Percentiles rank a stretch among this genome's conserved stretches.
phyloP scores from a whole-genome alignment of 2,113 vertebrate species.

The Salvelinus alpinus region DNA sequence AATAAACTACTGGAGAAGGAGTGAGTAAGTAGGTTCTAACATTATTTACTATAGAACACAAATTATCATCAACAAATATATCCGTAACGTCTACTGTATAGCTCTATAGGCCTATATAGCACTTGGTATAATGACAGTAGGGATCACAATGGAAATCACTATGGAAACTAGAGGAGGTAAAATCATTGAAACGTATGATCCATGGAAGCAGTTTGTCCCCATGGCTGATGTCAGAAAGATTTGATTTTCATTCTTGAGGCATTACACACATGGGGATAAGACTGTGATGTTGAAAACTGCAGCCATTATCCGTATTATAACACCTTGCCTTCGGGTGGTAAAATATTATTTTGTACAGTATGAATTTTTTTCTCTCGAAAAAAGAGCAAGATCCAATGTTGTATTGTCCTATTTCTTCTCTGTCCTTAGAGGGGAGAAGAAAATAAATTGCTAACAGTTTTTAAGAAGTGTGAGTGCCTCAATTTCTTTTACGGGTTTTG shows the following conservation, averaged over 20 bases:
- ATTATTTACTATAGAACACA: too few relatives aligned
- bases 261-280: neutral
- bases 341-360: too few relatives aligned
- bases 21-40: too few relatives aligned
- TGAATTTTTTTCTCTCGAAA: neutral
- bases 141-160: conserved; percentile 22
- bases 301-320: neutral
- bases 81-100: neutral
- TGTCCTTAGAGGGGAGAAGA: neutral
- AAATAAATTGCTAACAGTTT: neutral
- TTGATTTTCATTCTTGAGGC: conserved; percentile 40
- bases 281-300: neutral
- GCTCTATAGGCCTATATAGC: conserved; percentile 2
- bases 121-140: conserved; percentile 27
- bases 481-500: neutral
- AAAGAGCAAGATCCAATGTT: neutral
- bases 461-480: neutral
- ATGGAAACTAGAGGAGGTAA: conserved; percentile 44
- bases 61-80: too few relatives aligned
- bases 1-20: too few relatives aligned
- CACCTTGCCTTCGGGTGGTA: too few relatives aligned
- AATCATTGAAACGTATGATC: conserved; percentile 29
- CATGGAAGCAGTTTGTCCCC: conserved; percentile 30
- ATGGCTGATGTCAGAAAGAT: neutral
- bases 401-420: neutral